Conservation (phyloP, 1,140 invertebrate species). For the Drusus annulatus region DNA sequence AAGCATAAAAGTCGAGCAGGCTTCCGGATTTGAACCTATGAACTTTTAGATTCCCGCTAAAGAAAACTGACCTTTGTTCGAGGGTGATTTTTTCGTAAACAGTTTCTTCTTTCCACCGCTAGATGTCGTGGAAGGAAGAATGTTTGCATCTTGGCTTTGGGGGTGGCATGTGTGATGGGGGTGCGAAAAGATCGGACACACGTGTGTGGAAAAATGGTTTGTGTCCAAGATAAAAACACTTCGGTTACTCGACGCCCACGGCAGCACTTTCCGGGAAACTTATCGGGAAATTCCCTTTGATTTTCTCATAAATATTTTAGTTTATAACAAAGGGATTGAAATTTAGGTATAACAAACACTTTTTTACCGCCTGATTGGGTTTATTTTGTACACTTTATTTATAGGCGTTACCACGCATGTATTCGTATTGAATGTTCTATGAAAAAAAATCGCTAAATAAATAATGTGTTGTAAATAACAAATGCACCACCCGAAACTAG, state of each 20-base stretch:
- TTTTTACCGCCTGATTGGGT: too few relatives aligned
- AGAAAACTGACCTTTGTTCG: conserved; percentile 5
- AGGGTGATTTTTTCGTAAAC: conserved; percentile 12
- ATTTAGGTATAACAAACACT: too few relatives aligned
- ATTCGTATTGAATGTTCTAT: too few relatives aligned
- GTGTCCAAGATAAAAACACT: conserved; percentile 30
- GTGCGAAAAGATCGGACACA: conserved; percentile 17
- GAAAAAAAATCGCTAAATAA: too few relatives aligned
- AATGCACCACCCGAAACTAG: too few relatives aligned
- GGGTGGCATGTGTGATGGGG: conserved; percentile 23
- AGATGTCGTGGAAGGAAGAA: conserved; percentile 3
- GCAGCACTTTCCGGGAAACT: conserved; percentile 35
- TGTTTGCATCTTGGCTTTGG: conserved; percentile 11
- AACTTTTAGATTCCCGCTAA: conserved; percentile 23
- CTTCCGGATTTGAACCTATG: neutral
- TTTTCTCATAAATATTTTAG: too few relatives aligned
- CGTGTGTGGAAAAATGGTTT: conserved; percentile 41
- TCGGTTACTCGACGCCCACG: conserved; percentile 14
- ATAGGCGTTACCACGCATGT: too few relatives aligned
- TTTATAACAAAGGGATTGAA: too few relatives aligned
- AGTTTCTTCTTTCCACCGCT: conserved; percentile 28
- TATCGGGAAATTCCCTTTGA: too few relatives aligned
- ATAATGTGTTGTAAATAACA: too few relatives aligned
- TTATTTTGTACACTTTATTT: too few relatives aligned
- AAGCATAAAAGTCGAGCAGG: too few relatives aligned